phyloP scores from a whole-genome alignment of 1,140 invertebrate species.

The Drosophila parvula region DNA sequence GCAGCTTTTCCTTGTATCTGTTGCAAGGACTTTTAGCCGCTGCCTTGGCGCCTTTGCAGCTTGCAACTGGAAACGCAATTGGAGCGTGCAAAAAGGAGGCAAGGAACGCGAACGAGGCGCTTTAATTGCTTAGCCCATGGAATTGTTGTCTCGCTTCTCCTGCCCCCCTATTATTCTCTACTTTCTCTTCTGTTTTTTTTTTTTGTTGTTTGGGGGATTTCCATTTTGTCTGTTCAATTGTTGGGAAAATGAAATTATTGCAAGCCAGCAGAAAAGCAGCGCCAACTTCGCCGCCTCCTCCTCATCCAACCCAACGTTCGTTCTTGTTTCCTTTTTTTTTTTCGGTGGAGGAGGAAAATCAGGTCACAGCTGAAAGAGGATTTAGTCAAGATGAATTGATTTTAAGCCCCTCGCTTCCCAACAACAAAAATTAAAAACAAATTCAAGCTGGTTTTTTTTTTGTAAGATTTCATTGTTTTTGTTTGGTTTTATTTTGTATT shows the following conservation, averaged over 20 bases:
- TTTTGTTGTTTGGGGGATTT: conserved; percentile 19
- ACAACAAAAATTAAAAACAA: conserved; percentile 12
- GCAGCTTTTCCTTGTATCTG: too few species aligned
- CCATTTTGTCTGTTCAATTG: conserved; percentile 59
- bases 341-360: conserved; percentile 5
- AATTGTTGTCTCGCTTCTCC: conserved; percentile 16
- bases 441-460: conserved; percentile 21
- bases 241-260: conserved; percentile 70
- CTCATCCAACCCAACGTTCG: not conserved
- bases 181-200: not conserved
- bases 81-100: conserved; percentile 34
- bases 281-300: not conserved
- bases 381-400: conserved; percentile 43
- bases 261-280: conserved; percentile 59
- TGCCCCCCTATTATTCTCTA: not conserved
- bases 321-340: not conserved
- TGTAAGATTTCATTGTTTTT: conserved; percentile 76
- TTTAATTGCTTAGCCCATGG: conserved; percentile 46
- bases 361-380: conserved; percentile 45
- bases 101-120: conserved; percentile 36
- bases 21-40: not conserved
- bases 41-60: not conserved
- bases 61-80: conserved; percentile 49
- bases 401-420: not conserved
- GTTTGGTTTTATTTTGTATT: conserved; percentile 79